Base-by-base conservation (phyloP, 2,113 vertebrate genomes). In the Ammodytes marinus region DNA sequence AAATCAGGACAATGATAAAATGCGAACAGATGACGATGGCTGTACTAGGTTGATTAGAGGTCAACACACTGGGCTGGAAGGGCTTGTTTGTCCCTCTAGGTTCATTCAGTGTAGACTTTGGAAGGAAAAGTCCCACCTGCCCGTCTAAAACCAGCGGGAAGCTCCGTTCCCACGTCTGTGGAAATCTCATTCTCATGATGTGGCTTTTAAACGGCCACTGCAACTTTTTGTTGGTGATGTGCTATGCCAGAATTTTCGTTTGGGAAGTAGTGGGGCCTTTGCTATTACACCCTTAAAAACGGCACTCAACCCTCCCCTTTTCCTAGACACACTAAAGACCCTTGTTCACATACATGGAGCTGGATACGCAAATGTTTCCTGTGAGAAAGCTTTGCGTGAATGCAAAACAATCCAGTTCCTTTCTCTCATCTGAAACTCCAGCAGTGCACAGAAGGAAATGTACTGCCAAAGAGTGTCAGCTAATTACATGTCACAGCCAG, bases 401-500 rank as follows among this genome's bases (percentile, higher is more conserved):
- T 87, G 88, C 72, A 81, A 27, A 27, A 27, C 27, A 27, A 27
- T 27, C 27, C 27, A 27, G 72, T 88, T 91, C 85, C 86, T 63
- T 70, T 85, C 88, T 85, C 88, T 86, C 57, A 57, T 72, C 79
- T 88, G 54, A 71, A 90, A 75, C 85, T 89, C 85, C 85, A 64
- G 77, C 45, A 50, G 89, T 80, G 79, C 59, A 45, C 73, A 69
- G 79, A 87, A 75, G 87, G 82, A 93, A 92, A 81, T 19, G 45
- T 73, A 83, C 79, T 55, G 19, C 80, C n/a, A 54, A 88, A 85
- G 83, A 83, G 47, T 57, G 75, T 47, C 74, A 77, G 81, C 86
- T 91, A 88, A 92, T 94, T 91, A 82, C 69, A 92, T 90, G 90
- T 85, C 87, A 86, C 89, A 91, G 90, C 69, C 89, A 89, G 80